phyloP scores from a whole-genome alignment of 2,888 invertebrate genomes.

The Drosophila mettleri region DNA sequence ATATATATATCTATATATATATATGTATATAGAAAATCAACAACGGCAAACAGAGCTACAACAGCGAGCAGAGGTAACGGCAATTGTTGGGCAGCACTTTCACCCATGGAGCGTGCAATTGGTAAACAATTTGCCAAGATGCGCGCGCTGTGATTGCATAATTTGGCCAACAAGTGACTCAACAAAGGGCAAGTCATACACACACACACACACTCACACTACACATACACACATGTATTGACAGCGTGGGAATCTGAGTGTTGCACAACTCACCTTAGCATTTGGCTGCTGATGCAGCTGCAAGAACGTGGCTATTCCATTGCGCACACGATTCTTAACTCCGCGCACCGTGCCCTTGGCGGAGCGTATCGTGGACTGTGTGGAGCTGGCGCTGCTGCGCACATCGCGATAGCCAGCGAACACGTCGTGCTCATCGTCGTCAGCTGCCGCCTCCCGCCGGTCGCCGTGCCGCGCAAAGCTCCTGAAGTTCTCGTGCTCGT shows the following conservation, averaged over 20 bases:
- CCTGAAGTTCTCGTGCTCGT: slow-evolving; percentile 87
- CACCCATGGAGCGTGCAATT: slow-evolving; percentile 61
- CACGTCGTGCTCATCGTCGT: slow-evolving; percentile 86
- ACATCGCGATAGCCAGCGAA: slow-evolving; percentile 93
- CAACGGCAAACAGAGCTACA: slow-evolving; percentile 29
- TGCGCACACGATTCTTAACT: slow-evolving; percentile 96
- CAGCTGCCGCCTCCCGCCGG: slow-evolving; percentile 27
- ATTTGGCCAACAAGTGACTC: slow-evolving; percentile 33
- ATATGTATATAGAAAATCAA: slow-evolving; percentile 40
- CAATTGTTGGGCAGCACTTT: slow-evolving; percentile 69
- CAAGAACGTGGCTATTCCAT: slow-evolving; percentile 97
- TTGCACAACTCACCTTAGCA: slow-evolving; percentile 89
- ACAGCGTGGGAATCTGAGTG: slow-evolving; percentile 32
- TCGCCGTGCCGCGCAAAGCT: slow-evolving; percentile 62
- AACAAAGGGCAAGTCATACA: slow-evolving; percentile 20
- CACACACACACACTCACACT: not conserved
- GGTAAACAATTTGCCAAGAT: slow-evolving; percentile 67
- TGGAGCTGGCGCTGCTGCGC: slow-evolving; percentile 85
- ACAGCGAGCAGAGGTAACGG: slow-evolving; percentile 6
- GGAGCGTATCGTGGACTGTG: slow-evolving; percentile 93
- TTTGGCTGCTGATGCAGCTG: slow-evolving; percentile 90
- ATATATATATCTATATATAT: slow-evolving; percentile 19
- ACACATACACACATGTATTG: not conserved
- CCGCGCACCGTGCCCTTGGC: slow-evolving; percentile 97
- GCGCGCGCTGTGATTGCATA: slow-evolving; percentile 55